phyloP scores from a whole-genome alignment of 1,140 invertebrate species.

The Bactericera cockerelli region DNA sequence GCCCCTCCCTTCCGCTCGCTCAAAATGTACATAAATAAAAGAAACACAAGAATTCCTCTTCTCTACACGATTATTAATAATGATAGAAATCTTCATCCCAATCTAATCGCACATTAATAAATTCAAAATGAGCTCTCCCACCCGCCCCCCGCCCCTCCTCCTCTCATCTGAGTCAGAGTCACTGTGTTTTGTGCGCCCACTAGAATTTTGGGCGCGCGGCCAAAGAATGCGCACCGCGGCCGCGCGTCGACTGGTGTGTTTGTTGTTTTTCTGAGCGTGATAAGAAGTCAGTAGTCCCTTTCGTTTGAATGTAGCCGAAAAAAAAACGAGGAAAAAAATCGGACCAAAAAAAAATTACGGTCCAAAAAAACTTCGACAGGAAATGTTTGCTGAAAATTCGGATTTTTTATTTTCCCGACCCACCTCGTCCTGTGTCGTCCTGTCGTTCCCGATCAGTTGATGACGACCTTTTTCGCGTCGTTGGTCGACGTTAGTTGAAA shows the following conservation, averaged over 20 bases:
- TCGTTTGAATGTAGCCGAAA: background rate
- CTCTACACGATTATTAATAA: no score
- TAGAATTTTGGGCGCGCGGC: background rate
- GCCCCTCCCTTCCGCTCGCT: no score
- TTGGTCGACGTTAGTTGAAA: no score
- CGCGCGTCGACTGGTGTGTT: background rate
- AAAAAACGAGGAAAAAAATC: background rate
- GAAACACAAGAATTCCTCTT: no score
- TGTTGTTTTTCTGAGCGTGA: background rate
- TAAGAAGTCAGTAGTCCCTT: no score
- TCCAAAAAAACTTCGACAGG: background rate
- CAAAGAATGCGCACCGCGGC: slow-evolving; percentile 2
- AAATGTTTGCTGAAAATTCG: background rate
- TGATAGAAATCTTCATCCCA: no score
- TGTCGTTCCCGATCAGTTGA: background rate
- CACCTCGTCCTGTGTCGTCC: no score
- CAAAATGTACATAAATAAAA: no score
- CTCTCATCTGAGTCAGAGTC: background rate
- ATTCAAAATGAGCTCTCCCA: no score
- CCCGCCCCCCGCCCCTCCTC: no score
- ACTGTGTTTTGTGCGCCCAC: slow-evolving; percentile 3
- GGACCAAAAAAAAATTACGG: background rate
- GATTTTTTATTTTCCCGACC: background rate
- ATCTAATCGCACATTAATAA: no score
- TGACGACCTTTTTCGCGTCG: background rate